Conservation (phyloP, 2,888 invertebrate species). For the Caenorhabditis afra region DNA sequence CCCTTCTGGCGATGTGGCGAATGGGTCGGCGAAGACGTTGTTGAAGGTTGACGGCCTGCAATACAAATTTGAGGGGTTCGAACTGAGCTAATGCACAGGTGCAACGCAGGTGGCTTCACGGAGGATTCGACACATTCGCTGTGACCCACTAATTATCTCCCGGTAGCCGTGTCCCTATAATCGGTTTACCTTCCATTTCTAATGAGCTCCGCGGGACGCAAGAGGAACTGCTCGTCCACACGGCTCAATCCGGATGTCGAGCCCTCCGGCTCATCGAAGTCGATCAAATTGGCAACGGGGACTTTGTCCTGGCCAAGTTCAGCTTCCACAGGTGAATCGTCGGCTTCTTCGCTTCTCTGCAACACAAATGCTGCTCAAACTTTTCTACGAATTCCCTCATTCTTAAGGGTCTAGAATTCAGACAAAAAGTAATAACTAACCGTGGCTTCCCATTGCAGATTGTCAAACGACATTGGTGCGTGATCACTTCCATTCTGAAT, state of each 20-base stretch:
- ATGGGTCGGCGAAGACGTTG: conserved; percentile 42
- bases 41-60: background rate
- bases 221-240: conserved; percentile 35
- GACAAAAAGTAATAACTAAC: too few relatives aligned
- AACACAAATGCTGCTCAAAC: too few relatives aligned
- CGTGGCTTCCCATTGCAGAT: conserved; percentile 65
- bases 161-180: too few relatives aligned
- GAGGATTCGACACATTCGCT: too few relatives aligned
- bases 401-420: too few relatives aligned
- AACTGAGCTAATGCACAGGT: background rate
- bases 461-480: conserved; percentile 67
- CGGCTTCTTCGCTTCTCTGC: conserved; percentile 44
- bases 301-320: conserved; percentile 21
- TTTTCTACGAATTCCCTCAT: too few relatives aligned
- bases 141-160: background rate
- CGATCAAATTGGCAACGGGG: conserved; percentile 55
- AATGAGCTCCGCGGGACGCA: conserved; percentile 27
- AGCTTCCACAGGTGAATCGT: conserved; percentile 19
- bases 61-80: background rate
- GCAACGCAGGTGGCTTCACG: background rate
- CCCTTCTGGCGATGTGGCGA: conserved; percentile 46
- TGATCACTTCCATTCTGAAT: conserved; percentile 35
- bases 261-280: conserved; percentile 47
- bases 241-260: conserved; percentile 13
- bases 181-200: conserved; percentile 11